Base-by-base conservation (phyloP, 2,888 invertebrate species). In the Odontocolon sp. region DNA sequence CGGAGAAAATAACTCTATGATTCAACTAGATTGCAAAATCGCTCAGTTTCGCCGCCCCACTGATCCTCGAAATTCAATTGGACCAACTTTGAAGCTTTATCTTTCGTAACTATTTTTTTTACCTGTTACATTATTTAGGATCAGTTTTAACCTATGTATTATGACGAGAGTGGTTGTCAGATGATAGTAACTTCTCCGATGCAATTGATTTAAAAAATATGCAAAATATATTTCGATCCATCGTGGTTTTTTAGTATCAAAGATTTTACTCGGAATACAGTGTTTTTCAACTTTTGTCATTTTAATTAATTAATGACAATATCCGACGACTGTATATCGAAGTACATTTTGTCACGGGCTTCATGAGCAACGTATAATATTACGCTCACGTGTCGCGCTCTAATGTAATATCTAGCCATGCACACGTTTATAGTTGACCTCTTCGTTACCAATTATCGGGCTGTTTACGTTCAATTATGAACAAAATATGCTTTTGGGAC, bases 381-480 rank as follows among this genome's bases (percentile, higher is more conserved):
- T n/a, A n/a, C n/a, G n/a, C n/a, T n/a, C n/a, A n/a, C n/a, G n/a
- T n/a, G n/a, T n/a, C n/a, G n/a, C n/a, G n/a, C n/a, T n/a, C n/a
- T n/a, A n/a, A n/a, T n/a, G n/a, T n/a, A n/a, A n/a, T n/a, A n/a
- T n/a, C n/a, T n/a, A n/a, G n/a, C n/a, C n/a, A n/a, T n/a, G n/a
- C 52, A 50, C 64, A 68, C 57, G 36, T 42, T 68, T 45, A 64
- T 28, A 36, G 36, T 40, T 73, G 80, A 80, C 77, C 80, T 75
- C 75, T 75, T 72, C 59, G 70, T 74, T 71, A 71, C 74, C 79
- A 81, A 84, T 85, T 81, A 84, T 80, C 81, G 67, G 66, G 68
- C 72, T 84, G 83, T 85, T 85, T 85, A 81, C 78, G 82, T 83
- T 83, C 82, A 83, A 85, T 85, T 83, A 84, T 83, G 81, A 63